Conservation (phyloP, 2,888 invertebrate genomes). For the Parnassius smintheus region DNA sequence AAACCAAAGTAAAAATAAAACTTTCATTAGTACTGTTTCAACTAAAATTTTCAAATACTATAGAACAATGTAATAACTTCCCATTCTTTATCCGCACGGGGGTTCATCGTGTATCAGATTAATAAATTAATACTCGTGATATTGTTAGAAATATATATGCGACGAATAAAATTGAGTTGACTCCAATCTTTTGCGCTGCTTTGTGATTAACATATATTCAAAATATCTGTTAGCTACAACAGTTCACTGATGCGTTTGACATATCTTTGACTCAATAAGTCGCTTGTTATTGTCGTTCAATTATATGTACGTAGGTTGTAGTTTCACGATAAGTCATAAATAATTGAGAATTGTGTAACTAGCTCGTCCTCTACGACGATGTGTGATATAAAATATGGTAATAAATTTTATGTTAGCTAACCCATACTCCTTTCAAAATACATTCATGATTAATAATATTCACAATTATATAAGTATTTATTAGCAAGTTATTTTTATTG, state of each 20-base stretch:
- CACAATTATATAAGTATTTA: constrained; percentile 16
- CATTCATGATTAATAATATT: constrained; percentile 5
- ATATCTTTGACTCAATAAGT: constrained; percentile 3
- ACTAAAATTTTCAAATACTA: too few species aligned
- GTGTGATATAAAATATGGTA: background rate
- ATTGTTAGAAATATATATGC: constrained; percentile 23
- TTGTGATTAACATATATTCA: constrained; percentile 14
- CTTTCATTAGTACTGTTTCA: too few species aligned
- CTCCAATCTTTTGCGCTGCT: constrained; percentile 6
- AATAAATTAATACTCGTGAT: constrained; percentile 32
- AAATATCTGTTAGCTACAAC: constrained; percentile 13
- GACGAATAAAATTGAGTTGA: constrained; percentile 15
- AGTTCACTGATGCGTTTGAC: background rate
- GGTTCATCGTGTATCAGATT: background rate
- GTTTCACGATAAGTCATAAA: too few species aligned
- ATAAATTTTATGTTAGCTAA: too few species aligned
- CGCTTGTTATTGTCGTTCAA: constrained; percentile 19
- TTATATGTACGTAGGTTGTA: background rate
- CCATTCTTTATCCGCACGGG: too few species aligned
- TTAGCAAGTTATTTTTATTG: constrained; percentile 16
- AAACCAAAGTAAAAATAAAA: too few species aligned
- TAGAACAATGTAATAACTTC: too few species aligned
- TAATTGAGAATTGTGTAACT: too few species aligned
- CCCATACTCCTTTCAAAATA: too few species aligned
- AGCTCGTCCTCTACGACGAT: background rate